Conservation (phyloP, 2,797 vertebrate species). For the Brachyrhaphis roseni region DNA sequence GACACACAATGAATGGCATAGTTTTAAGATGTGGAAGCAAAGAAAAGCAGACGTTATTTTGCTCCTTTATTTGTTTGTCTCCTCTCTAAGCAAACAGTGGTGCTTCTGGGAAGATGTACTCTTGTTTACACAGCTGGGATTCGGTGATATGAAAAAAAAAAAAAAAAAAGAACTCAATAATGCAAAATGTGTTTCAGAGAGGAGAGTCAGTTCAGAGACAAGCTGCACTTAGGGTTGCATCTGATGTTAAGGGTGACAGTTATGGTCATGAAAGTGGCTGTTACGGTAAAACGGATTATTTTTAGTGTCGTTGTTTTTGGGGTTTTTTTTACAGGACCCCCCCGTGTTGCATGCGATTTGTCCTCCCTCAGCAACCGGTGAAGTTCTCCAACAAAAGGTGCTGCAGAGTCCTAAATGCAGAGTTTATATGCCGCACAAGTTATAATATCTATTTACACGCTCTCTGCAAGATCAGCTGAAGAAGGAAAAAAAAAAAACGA, state of each 20-base stretch:
- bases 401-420: background rate
- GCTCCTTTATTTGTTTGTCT: background rate
- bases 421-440: background rate
- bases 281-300: conserved; percentile 10
- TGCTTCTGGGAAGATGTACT: background rate
- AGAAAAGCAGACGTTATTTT: background rate
- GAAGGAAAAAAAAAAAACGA: background rate
- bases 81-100: background rate
- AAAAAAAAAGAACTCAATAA: conserved; percentile 2
- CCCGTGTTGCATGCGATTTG: background rate
- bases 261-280: conserved; percentile 2
- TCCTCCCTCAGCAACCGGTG: background rate
- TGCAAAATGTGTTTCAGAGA: conserved; percentile 2
- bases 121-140: conserved; percentile 7
- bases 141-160: background rate
- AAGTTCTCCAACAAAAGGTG: background rate
- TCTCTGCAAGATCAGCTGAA: background rate
- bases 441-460: background rate
- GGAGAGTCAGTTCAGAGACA: conserved; percentile 13
- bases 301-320: background rate
- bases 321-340: background rate
- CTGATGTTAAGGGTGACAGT: conserved; percentile 14
- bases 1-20: background rate
- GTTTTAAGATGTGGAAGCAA: background rate
- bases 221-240: background rate